These are phyloP conservation scores for Sitophilus oryzae DNA, from an alignment of 1,140 invertebrate genomes.

Conservation along the genomic window DNA sequence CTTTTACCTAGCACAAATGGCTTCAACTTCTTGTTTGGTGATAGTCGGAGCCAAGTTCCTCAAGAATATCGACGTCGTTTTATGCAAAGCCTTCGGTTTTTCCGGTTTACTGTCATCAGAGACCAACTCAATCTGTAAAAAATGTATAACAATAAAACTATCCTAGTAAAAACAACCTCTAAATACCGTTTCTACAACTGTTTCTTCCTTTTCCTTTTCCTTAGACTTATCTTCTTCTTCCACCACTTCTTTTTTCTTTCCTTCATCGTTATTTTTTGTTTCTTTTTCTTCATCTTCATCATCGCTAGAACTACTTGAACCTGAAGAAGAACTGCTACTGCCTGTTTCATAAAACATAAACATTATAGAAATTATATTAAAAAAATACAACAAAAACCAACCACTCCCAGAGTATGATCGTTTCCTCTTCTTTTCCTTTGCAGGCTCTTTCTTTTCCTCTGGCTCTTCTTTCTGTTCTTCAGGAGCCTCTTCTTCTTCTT, in stretches of 20 bases:
- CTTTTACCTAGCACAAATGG: constrained; percentile 77
- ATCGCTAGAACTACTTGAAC: constrained; percentile 39
- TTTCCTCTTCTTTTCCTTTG: constrained; percentile 38
- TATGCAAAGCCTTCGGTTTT: constrained; percentile 69
- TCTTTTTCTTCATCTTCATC: constrained; percentile 31
- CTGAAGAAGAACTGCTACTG: constrained; percentile 41
- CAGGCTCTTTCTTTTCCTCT: constrained; percentile 25
- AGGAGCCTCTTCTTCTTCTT: constrained; percentile 28
- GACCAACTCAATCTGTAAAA: constrained; percentile 35
- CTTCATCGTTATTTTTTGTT: constrained; percentile 28
- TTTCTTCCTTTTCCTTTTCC: constrained; percentile 39
- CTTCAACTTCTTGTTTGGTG: constrained; percentile 77
- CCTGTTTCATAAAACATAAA: constrained; percentile 19
- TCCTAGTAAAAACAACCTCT: no score
- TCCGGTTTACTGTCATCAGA: constrained; percentile 55
- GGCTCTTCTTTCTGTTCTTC: constrained; percentile 30
- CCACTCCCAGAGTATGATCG: constrained; percentile 39
- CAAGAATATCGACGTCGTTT: constrained; percentile 95
- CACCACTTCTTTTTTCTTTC: constrained; percentile 9
- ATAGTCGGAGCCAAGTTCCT: constrained; percentile 92
- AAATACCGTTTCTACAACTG: constrained; percentile 43
- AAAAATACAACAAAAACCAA: background rate
- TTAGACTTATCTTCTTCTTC: background rate
- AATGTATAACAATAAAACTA: no score
- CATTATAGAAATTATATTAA: background rate